Base-by-base conservation (phyloP, 2,888 invertebrate genomes). In the Pristionchus maxplancki region DNA sequence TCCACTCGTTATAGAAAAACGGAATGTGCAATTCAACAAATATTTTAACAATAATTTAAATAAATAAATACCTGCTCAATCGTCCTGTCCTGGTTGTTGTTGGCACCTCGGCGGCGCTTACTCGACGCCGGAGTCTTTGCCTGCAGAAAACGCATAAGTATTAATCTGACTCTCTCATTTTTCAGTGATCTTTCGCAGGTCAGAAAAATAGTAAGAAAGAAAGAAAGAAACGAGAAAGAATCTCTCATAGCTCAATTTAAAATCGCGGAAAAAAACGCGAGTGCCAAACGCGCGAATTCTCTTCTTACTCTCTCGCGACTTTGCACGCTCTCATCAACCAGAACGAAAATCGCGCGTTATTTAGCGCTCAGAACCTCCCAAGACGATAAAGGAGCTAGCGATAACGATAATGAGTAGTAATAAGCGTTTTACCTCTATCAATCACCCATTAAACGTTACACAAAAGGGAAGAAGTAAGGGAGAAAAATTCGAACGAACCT, bases 1-100 rank as follows among this genome's bases (percentile, higher is more conserved):
- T n/a, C n/a, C n/a, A n/a, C n/a, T n/a, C n/a, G n/a, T n/a, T n/a
- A n/a, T n/a, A n/a, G n/a, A n/a, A n/a, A n/a, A n/a, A n/a, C n/a
- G n/a, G n/a, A n/a, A n/a, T n/a, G n/a, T n/a, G n/a, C n/a, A n/a
- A n/a, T n/a, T n/a, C n/a, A n/a, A n/a, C n/a, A n/a, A n/a, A n/a
- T n/a, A n/a, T n/a, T n/a, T n/a, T n/a, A n/a, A n/a, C 3, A 71
- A 74, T 20, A 8, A 67, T 71, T 64, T 71, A 64, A n/a, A 50
- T 44, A 9, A 86, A 86, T 17, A 67, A 53, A 86, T 87, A 88
- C 88, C 62, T 88, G 88, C 28, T 88, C 88, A n/a, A 81, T 15
- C 1, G 81, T 81, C 24, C 81, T n/a, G 5, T 88, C 88, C 40
- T 34, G 37, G 62, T 88, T 88, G 44, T 88, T 88, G 40, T 88